Conservation (phyloP, 2,113 vertebrate genomes). For the Tachysurus vachellii region DNA sequence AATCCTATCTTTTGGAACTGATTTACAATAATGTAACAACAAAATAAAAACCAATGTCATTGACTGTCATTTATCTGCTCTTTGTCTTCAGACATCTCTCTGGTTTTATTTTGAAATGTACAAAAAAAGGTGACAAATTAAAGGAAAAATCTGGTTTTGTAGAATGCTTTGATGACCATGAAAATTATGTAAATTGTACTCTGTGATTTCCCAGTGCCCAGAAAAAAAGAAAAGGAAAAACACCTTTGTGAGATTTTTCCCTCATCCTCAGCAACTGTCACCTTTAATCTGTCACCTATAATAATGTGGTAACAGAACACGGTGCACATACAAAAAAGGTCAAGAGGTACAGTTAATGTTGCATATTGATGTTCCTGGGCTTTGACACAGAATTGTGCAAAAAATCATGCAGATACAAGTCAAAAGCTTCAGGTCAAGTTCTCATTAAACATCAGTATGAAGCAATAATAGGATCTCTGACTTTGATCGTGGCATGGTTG, state of each 20-base stretch:
- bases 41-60: slow-evolving; percentile 50
- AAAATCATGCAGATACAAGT: neutral
- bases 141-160: neutral
- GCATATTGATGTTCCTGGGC: neutral
- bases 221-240: neutral
- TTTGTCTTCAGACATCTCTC: slow-evolving; percentile 20
- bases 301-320: neutral
- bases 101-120: neutral
- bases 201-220: neutral
- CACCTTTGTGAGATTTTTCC: neutral
- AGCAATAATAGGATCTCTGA: neutral
- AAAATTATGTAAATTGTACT: neutral
- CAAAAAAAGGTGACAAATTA: neutral
- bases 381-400: neutral
- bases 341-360: neutral
- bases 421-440: neutral
- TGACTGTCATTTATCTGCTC: slow-evolving; percentile 46
- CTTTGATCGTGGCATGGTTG: neutral
- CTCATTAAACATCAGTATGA: neutral
- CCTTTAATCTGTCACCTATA: neutral
- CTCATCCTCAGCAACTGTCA: neutral
- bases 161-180: too few relatives aligned
- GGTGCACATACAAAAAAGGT: neutral
- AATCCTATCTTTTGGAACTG: slow-evolving; percentile 47
- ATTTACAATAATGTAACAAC: slow-evolving; percentile 55